Base-by-base conservation (phyloP, 2,888 invertebrate species). In the Eurytoma californica region DNA sequence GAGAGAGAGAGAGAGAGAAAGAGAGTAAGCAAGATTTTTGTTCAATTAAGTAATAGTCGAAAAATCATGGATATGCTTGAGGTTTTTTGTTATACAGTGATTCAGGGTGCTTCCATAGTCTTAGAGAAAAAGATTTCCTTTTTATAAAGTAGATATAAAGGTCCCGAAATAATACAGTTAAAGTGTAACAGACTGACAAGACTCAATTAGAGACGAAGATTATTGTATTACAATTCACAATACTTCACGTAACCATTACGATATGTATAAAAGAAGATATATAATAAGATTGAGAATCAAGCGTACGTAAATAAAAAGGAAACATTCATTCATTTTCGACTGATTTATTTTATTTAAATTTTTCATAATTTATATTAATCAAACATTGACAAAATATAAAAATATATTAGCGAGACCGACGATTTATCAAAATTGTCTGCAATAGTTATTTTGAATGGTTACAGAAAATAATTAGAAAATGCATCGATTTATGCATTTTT, bases 41-140 rank as follows among this genome's bases (percentile, higher is more conserved):
- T 39, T 39, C 3, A 30, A 39, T 39, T 9, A 9, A 39, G 55
- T 77, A 39, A 72, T 51, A 73, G 20, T 81, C 76, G 70, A 69
- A 9, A 39, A 39, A 39, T 39, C 39, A 39, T 39, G 73, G 28
- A 67, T 66, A 47, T 61, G 57, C 76, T 79, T 69, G 75, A 76
- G 67, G 61, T 67, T 79, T 74, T 57, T 80, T 81, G 83, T 86
- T 85, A 83, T 84, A 85, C 86, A 87, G 86, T 86, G 84, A 89
- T 88, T 87, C 86, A 87, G 86, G 89, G 89, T 89, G 89, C 90
- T 90, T 89, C 88, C 87, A 87, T 84, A 88, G 82, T 83, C 83
- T 72, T 78, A 72, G 28, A 73, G 39, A 68, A 63, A 61, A 61
- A 67, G 57, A 55, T 72, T 77, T 74, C 79, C 69, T 80, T 80